Percentiles rank a stretch among this genome's conserved stretches.
phyloP scores from a whole-genome alignment of 2,113 vertebrate species.

The Xiphophorus maculatus region DNA sequence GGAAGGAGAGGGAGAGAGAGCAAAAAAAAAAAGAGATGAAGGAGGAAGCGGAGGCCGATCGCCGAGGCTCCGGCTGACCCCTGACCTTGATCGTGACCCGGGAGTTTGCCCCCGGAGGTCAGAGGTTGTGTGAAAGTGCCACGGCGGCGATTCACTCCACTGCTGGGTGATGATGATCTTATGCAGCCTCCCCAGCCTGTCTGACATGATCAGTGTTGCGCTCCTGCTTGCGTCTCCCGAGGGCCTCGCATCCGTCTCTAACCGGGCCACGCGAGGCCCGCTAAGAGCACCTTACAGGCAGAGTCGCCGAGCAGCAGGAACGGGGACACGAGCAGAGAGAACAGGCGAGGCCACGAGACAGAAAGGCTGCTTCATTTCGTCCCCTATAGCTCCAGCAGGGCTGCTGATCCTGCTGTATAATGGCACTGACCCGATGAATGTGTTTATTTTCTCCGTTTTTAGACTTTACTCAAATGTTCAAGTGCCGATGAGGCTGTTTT shows the following conservation, averaged over 20 bases:
- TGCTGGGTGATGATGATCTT: conserved; percentile 75
- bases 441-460: conserved; percentile 43
- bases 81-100: conserved; percentile 79
- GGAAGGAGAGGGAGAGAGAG: background rate
- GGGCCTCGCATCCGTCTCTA: conserved; percentile 72
- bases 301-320: conserved; percentile 60
- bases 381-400: conserved; percentile 26
- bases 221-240: conserved; percentile 66
- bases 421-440: conserved; percentile 44
- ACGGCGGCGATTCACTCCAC: conserved; percentile 74
- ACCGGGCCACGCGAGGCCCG: conserved; percentile 58
- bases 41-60: conserved; percentile 47
- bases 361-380: conserved; percentile 51
- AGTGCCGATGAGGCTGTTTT: conserved; percentile 44
- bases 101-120: conserved; percentile 66
- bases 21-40: conserved; percentile 1
- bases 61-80: conserved; percentile 71
- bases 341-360: conserved; percentile 61
- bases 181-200: conserved; percentile 74
- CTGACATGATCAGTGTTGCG: conserved; percentile 74
- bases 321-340: conserved; percentile 55
- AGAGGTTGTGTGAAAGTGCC: conserved; percentile 82
- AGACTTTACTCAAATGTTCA: conserved; percentile 47
- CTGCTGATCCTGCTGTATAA: conserved; percentile 31
- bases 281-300: conserved; percentile 75